Base-by-base conservation (phyloP, 2,113 vertebrate genomes). In the Aegotheles bennettii region DNA sequence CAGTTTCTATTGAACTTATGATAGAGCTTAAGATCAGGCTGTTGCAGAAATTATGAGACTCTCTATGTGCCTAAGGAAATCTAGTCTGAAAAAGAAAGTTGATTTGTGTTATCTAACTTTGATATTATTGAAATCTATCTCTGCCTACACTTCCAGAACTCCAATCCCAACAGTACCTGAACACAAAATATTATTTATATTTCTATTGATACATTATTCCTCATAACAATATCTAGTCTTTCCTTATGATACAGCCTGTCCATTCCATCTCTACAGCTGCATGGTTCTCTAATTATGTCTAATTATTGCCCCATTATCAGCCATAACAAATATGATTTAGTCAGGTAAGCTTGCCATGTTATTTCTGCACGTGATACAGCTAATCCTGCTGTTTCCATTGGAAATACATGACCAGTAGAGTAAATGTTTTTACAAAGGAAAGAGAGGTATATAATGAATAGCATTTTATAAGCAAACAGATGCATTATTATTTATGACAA, bases 1-100 rank as follows among this genome's bases (percentile, higher is more conserved):
- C 10, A 11, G 19, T 48, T 85, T 88, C 59, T 40, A 26, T 6
- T 6, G 48, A 28, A 40, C 8, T 48, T 45, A 35, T 18, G 10
- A 45, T 2, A 63, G 28, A 79, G 14, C 4, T 50, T 19, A 67
- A 54, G 8, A 33, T 42, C 28, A 78, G 18, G 3, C 14, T 70
- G 17, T 35, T 88, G 26, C 12, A 89, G 45, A 59, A 93, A 26
- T 67, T 4, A 13, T 3, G 13, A 61, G 21, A 31, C 14, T 77
- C 7, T 16, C 6, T 42, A 11, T 31, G 6, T 0, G 1, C 24
- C 16, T 28, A 33, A 67, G 38, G 23, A 51, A 14, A 8, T 10
- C 13, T 64, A 2, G 25, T 70, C 24, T 67, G 38, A 23, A 75
- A 74, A 70, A 42, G 2, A 40, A 81, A 42, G 26, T 7, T 64